These are phyloP conservation scores for Rana temporaria DNA, from an alignment of 2,113 vertebrate species.

Conservation along the genomic window DNA sequence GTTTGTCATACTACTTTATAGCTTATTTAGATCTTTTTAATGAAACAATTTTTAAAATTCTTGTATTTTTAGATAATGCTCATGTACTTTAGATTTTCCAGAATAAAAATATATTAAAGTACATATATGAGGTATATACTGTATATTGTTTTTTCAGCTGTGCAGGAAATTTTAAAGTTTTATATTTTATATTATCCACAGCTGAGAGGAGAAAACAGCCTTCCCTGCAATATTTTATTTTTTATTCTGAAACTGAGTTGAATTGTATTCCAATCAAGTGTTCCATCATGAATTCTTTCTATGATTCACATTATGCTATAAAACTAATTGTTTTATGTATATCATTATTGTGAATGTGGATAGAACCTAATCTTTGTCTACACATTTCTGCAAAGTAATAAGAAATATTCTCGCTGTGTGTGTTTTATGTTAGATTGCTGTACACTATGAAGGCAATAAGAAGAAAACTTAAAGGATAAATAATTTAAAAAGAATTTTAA, in stretches of 20 bases:
- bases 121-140: neutral
- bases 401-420: neutral
- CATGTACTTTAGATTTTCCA: neutral
- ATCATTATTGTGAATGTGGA: neutral
- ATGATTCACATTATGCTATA: slow-evolving; percentile 13
- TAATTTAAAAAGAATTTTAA: too few species aligned
- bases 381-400: neutral
- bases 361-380: neutral
- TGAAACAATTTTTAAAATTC: slow-evolving; percentile 6
- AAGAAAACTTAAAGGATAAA: too few species aligned
- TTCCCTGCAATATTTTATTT: neutral
- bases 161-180: neutral
- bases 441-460: neutral
- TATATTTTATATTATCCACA: slow-evolving; percentile 6
- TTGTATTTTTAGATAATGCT: neutral
- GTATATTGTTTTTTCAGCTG: neutral
- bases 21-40: neutral
- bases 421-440: neutral
- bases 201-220: neutral
- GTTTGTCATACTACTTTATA: neutral
- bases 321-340: slow-evolving; percentile 23
- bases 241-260: neutral
- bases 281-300: neutral
- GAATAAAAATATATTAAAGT: slow-evolving; percentile 25
- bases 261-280: slow-evolving; percentile 17